Evolutionary conservation across 2,888 invertebrate genomes (phyloP).

Genomic region (Rosalia funebris): DNA sequence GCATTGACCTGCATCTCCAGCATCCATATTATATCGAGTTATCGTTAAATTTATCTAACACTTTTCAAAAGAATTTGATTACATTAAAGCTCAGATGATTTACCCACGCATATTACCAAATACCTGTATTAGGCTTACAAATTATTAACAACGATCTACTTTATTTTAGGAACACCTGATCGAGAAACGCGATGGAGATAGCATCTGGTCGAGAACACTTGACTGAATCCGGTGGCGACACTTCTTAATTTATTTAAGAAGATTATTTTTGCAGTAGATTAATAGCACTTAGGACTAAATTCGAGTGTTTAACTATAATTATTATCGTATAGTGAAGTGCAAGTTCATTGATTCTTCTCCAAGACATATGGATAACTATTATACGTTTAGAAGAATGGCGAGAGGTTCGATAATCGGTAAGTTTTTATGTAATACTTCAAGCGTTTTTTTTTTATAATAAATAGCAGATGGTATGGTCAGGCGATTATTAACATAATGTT

Average conservation of each 20-base stretch:
- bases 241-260: not conserved
- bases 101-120: not conserved
- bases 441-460: no score
- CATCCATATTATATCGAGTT: no score
- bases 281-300: not conserved
- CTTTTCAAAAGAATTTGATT: not conserved
- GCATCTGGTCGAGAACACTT: slow-evolving; percentile 1
- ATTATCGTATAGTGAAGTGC: slow-evolving; percentile 3
- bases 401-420: not conserved
- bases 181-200: slow-evolving; percentile 3
- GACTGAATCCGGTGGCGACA: slow-evolving; percentile 5
- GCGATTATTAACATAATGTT: no score
- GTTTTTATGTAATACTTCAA: not conserved
- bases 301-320: slow-evolving; percentile 1
- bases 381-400: not conserved
- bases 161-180: slow-evolving; percentile 12
- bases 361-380: not conserved
- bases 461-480: no score
- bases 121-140: slow-evolving; percentile 1
- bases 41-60: no score
- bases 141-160: slow-evolving; percentile 9
- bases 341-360: not conserved
- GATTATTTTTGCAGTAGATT: slow-evolving; percentile 5
- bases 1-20: no score
- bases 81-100: not conserved